Evolutionary conservation across 2,888 invertebrate species (phyloP).

Genomic region (Drosophila macrospina): DNA sequence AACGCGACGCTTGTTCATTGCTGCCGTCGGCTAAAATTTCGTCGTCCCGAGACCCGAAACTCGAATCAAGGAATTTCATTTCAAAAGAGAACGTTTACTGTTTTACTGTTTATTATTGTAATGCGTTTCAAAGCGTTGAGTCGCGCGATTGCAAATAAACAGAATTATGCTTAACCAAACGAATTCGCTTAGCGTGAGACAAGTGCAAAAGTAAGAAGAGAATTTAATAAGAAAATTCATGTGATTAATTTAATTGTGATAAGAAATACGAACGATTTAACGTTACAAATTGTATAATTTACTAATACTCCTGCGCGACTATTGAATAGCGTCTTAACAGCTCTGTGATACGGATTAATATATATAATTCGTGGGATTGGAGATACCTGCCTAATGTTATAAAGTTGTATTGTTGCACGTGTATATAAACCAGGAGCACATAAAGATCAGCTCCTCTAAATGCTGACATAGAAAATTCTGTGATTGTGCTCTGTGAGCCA

Average conservation of each 20-base stretch:
- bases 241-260: not conserved
- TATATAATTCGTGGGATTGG: no score
- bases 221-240: not conserved
- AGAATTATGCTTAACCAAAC: constrained; percentile 33
- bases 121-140: constrained; percentile 11
- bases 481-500: not conserved
- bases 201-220: constrained; percentile 5
- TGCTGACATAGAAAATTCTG: constrained; percentile 41
- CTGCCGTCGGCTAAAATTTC: constrained; percentile 48
- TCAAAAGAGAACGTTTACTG: constrained; percentile 5
- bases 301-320: no score
- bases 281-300: no score
- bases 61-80: constrained; percentile 30
- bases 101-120: constrained; percentile 43
- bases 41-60: constrained; percentile 24
- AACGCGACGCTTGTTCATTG: constrained; percentile 44
- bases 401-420: not conserved
- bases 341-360: no score
- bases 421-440: not conserved
- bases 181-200: not conserved
- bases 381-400: no score
- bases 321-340: not conserved
- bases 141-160: constrained; percentile 46
- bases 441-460: constrained; percentile 12
- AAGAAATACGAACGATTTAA: not conserved